Evolutionary conservation across 2,113 vertebrate genomes (phyloP).

Genomic region (Melanerpes formicivorus): DNA sequence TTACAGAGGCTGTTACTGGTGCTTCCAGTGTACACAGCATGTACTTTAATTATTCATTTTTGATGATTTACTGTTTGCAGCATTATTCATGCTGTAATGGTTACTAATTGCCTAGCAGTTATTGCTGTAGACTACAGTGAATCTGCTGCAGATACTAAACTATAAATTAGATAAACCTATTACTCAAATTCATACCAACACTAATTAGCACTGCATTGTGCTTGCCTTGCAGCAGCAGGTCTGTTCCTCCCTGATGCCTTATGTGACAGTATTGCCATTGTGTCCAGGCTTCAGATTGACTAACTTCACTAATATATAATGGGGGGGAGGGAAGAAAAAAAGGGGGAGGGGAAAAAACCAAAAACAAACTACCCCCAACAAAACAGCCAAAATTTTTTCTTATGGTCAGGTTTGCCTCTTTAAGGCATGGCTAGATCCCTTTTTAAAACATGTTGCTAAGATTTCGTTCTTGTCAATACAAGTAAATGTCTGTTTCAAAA

Average conservation of each 20-base stretch:
- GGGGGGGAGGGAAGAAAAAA: neutral
- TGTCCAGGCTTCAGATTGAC: neutral
- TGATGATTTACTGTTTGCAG: neutral
- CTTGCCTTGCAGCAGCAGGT: slow-evolving; percentile 3
- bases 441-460: neutral
- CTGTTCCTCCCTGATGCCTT: neutral
- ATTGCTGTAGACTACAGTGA: neutral
- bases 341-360: neutral
- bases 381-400: neutral
- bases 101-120: neutral
- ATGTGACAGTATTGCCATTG: neutral
- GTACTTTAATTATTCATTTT: neutral
- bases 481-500: neutral
- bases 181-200: neutral
- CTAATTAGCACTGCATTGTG: neutral
- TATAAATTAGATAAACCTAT: neutral
- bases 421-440: neutral
- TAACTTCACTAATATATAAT: neutral
- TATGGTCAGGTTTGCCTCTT: neutral
- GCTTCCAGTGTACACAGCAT: neutral
- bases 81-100: neutral
- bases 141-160: neutral
- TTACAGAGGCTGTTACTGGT: neutral
- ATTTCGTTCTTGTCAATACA: neutral
- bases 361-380: too few species aligned